Percentiles rank a stretch among this genome's conserved stretches.
Conservation (phyloP, 2,113 vertebrate genomes). For the Atlantisia rogersi region DNA sequence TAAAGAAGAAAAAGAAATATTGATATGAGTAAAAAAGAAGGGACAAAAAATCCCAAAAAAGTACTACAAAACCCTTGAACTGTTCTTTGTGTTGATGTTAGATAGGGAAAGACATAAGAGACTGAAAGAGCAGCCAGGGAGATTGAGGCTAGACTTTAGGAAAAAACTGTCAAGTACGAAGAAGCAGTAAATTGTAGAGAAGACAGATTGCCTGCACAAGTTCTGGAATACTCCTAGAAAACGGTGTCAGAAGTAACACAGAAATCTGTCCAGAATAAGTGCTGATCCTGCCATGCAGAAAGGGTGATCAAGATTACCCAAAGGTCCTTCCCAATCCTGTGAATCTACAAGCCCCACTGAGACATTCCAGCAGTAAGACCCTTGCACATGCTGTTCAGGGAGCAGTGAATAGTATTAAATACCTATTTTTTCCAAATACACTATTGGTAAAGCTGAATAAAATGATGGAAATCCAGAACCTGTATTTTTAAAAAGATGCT, state of each 20-base stretch:
- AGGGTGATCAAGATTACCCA: not conserved
- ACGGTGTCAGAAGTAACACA: conserved; percentile 12
- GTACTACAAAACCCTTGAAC: not conserved
- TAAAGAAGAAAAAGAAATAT: not conserved
- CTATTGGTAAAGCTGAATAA: not conserved
- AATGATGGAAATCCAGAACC: not conserved
- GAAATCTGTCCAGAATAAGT: not conserved
- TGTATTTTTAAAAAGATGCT: not conserved
- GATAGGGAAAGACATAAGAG: not conserved
- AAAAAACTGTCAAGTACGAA: not conserved
- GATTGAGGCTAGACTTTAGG: not conserved
- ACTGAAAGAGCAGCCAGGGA: conserved; percentile 13
- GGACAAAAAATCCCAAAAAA: not conserved
- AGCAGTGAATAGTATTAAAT: not conserved
- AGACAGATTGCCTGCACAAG: not conserved
- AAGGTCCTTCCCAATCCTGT: not conserved
- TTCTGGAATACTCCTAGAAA: conserved; percentile 17
- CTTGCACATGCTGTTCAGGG: rapidly evolving
- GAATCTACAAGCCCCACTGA: not conserved
- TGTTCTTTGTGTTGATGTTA: not conserved
- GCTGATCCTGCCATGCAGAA: not conserved
- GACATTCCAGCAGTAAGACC: not conserved
- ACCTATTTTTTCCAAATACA: not conserved
- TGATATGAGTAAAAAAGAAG: not conserved
- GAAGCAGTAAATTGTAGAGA: not conserved